phyloP scores from a whole-genome alignment of 2,888 invertebrate species.

The Leptinotarsa rubiginosa region DNA sequence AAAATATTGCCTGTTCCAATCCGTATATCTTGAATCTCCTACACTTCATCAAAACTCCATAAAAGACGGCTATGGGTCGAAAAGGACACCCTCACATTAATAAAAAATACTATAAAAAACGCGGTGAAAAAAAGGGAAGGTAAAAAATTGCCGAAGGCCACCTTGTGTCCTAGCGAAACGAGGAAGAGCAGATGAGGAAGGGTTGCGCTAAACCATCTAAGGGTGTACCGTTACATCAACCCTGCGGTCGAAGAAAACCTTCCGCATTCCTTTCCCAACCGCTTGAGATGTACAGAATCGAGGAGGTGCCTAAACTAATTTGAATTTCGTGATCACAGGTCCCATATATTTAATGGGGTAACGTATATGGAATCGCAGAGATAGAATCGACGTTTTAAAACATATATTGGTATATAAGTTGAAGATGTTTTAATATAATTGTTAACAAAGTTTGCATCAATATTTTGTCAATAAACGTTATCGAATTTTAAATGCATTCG shows the following conservation, averaged over 20 bases:
- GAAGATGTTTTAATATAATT: no score
- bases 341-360: no score
- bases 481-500: no score
- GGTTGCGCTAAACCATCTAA: slow-evolving; percentile 59
- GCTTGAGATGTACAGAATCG: slow-evolving; percentile 9
- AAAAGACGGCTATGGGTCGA: slow-evolving; percentile 28
- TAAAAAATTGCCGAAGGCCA: slow-evolving; percentile 57
- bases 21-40: slow-evolving; percentile 29
- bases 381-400: no score
- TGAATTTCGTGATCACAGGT: no score
- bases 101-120: slow-evolving; percentile 44
- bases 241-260: slow-evolving; percentile 53
- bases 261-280: slow-evolving; percentile 57
- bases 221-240: slow-evolving; percentile 58
- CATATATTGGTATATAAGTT: no score
- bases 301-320: slow-evolving; percentile 12
- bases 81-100: slow-evolving; percentile 33
- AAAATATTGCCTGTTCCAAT: slow-evolving; percentile 40
- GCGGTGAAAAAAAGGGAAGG: slow-evolving; percentile 50
- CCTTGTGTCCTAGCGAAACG: slow-evolving; percentile 47
- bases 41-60: slow-evolving; percentile 41
- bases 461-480: no score
- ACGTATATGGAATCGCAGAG: no score
- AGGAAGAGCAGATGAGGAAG: slow-evolving; percentile 51
- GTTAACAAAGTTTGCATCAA: no score